Evolutionary conservation across 1,140 invertebrate species (phyloP).

Genomic region (Lasaia peninsularis): DNA sequence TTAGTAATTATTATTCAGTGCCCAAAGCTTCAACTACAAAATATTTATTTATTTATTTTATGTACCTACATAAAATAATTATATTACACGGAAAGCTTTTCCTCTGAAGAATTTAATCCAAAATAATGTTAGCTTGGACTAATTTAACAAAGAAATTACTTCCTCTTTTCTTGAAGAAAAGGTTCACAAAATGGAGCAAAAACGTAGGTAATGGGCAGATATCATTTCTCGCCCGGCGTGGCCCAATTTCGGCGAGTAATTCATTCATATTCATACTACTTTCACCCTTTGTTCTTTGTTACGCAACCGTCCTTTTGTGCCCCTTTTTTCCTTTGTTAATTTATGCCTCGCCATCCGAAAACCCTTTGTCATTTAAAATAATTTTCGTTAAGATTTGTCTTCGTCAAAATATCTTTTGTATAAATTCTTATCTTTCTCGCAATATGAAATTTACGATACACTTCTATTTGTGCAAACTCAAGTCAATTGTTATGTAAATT

Average conservation of each 20-base stretch:
- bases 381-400: background rate
- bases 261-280: slow-evolving; percentile 9
- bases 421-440: slow-evolving; percentile 1
- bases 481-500: too few relatives aligned
- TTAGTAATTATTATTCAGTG: too few relatives aligned
- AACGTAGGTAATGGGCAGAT: slow-evolving; percentile 2
- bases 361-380: slow-evolving; percentile 1
- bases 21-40: too few relatives aligned
- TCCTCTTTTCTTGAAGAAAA: background rate
- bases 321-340: slow-evolving; percentile 5
- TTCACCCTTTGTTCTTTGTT: slow-evolving; percentile 8
- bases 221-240: slow-evolving; percentile 3
- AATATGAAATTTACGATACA: background rate
- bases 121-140: background rate
- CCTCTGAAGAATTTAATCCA: background rate
- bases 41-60: too few relatives aligned
- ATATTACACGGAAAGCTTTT: too few relatives aligned
- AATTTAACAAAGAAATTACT: background rate
- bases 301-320: slow-evolving; percentile 4
- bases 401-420: slow-evolving; percentile 2
- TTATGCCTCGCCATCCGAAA: background rate
- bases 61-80: too few relatives aligned
- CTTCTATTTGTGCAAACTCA: too few relatives aligned
- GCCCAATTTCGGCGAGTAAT: slow-evolving; percentile 8
- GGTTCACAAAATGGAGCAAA: slow-evolving; percentile 1